A percentile compares a stretch with the other conserved stretches of the same genome.
Evolutionary conservation across 2,113 vertebrate species (phyloP).

Genomic region (Nannospalax galili): DNA sequence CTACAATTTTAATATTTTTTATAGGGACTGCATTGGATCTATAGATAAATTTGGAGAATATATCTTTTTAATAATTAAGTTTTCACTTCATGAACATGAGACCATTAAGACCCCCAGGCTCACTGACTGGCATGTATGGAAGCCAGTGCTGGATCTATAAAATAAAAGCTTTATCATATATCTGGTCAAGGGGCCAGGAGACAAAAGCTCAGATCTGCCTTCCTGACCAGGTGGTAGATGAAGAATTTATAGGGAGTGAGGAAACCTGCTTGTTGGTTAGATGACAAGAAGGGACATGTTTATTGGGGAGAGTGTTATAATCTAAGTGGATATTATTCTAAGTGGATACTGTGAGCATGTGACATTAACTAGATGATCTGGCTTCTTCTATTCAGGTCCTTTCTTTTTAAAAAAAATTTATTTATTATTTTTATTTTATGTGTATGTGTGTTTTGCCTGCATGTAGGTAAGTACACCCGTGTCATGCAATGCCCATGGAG

Average conservation of each 20-base stretch:
- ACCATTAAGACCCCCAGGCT: too few relatives aligned
- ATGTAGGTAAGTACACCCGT: too few relatives aligned
- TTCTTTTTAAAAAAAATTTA: too few relatives aligned
- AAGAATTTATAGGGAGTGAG: background rate
- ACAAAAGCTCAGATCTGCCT: background rate
- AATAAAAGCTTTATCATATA: background rate
- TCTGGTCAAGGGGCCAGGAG: background rate
- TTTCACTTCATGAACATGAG: background rate
- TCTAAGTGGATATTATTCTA: too few relatives aligned
- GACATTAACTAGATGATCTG: too few relatives aligned
- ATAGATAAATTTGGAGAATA: background rate
- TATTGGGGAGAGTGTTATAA: background rate
- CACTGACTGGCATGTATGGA: background rate
- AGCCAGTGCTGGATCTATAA: background rate
- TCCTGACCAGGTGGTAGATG: background rate
- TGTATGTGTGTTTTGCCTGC: too few relatives aligned
- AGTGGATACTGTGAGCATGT: too few relatives aligned
- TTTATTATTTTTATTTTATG: too few relatives aligned
- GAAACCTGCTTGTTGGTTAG: background rate
- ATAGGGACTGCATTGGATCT: background rate
- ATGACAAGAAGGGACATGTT: background rate
- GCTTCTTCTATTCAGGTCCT: too few relatives aligned
- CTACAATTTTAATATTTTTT: background rate
- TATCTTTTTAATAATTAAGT: background rate
- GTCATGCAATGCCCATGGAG: too few relatives aligned